Evolutionary conservation across 2,888 invertebrate species (phyloP).

Genomic region (Ochropacha duplaris): DNA sequence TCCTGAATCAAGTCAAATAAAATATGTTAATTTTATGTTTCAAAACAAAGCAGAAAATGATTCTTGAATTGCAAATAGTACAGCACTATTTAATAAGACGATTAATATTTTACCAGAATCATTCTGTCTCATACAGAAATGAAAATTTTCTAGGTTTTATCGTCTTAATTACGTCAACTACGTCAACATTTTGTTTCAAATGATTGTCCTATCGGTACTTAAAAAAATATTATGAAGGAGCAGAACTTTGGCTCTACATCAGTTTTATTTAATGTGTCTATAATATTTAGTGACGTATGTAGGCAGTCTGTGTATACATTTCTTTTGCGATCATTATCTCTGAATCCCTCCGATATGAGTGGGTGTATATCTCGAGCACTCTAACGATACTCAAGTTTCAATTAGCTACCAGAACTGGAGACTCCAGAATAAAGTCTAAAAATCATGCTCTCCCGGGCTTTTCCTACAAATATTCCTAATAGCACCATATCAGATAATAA

Average conservation of each 20-base stretch:
- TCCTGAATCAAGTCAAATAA: too few relatives aligned
- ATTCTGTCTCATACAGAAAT: background rate
- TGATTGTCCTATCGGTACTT: background rate
- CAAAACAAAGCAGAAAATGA: too few relatives aligned
- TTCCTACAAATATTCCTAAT: conserved; percentile 12
- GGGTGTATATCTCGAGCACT: conserved; percentile 10
- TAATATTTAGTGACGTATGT: background rate
- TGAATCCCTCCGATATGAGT: conserved; percentile 7
- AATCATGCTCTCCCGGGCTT: conserved; percentile 12
- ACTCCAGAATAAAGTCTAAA: conserved; percentile 16
- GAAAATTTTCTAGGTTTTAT: background rate
- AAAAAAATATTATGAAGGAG: background rate
- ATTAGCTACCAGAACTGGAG: conserved; percentile 41
- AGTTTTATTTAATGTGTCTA: background rate
- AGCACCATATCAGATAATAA: conserved; percentile 21
- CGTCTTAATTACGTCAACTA: too few relatives aligned
- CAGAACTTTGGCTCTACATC: background rate
- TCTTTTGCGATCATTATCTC: background rate
- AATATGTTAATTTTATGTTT: too few relatives aligned
- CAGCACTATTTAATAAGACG: background rate
- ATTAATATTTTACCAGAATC: background rate
- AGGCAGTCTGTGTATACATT: background rate
- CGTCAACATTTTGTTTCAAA: background rate
- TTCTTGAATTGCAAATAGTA: too few relatives aligned
- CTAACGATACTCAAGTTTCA: conserved; percentile 42